Base-by-base conservation (phyloP, 2,888 invertebrate genomes). In the Idaea dimidiata region DNA sequence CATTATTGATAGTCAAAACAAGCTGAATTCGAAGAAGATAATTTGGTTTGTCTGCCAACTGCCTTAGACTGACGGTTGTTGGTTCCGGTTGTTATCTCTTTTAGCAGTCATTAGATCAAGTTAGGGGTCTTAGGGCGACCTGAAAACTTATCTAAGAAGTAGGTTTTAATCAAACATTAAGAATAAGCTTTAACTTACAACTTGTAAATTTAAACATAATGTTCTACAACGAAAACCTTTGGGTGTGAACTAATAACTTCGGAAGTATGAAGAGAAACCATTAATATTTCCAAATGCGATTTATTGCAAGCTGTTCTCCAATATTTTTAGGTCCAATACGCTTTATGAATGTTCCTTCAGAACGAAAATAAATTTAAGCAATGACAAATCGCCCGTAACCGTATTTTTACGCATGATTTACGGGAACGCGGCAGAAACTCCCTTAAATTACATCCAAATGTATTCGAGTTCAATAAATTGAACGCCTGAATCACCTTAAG, bases 341-440 rank as follows among this genome's bases (percentile, higher is more conserved):
- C 14, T 43, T 43, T 43, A 43, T 43, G 43, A 43, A 43, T 43
- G 43, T 43, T 43, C 43, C 8, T 8, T 14, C 14, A 8, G 43
- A 43, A 43, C 3, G 10, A 14, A 43, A 14, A 14, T 43, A 43
- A 8, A 14, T 43, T 10, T 43, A 43, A 43, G 43, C 8, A 43
- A 43, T 43, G 43, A 43, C 43, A 43, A 43, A 43, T 43, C 43
- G 43, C 8, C 8, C 43, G 43, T 43, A 43, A 43, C 7, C 43
- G 43, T 43, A 43, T 43, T 43, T 43, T 43, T 43, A 43, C 43
- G 43, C 43, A 43, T 43, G 43, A 43, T 43, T 43, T 43, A 43
- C 43, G 43, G 43, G 43, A 14, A 43, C 43, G 7, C 43, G 6
- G 43, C 43, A 43, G 43, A 43, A 43, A 43, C 43, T 43, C 8